phyloP scores from a whole-genome alignment of 2,888 invertebrate species.

The Tridacna gigas region DNA sequence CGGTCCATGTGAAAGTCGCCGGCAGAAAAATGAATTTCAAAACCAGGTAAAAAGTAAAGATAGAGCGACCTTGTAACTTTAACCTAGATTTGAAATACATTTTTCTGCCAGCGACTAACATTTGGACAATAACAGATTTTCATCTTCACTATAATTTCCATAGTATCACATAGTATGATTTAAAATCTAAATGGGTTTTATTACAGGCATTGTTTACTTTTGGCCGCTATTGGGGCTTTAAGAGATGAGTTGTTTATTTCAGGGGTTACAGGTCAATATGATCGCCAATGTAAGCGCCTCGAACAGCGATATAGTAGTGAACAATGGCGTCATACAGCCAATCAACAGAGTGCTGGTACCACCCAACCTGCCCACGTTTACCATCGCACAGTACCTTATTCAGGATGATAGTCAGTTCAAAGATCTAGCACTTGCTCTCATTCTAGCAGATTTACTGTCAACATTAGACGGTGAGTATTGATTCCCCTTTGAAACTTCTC shows the following conservation, averaged over 20 bases:
- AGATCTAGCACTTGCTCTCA: conserved; percentile 38
- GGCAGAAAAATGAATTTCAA: too few relatives aligned
- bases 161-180: too few relatives aligned
- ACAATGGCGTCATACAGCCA: conserved; percentile 70
- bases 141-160: too few relatives aligned
- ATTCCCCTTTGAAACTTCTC: too few relatives aligned
- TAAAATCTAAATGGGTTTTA: too few relatives aligned
- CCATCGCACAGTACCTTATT: conserved; percentile 45
- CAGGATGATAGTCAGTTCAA: conserved; percentile 46
- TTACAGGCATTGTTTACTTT: too few relatives aligned
- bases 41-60: too few relatives aligned
- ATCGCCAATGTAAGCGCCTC: not conserved
- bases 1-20: too few relatives aligned
- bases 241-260: not conserved
- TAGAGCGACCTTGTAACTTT: too few relatives aligned
- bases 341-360: conserved; percentile 64
- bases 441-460: conserved; percentile 37
- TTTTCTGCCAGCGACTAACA: too few relatives aligned
- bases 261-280: conserved; percentile 27
- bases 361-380: conserved; percentile 26
- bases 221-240: not conserved
- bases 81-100: too few relatives aligned
- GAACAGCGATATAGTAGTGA: conserved; percentile 56
- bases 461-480: conserved; percentile 42
- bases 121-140: too few relatives aligned